Evolutionary conservation across 2,888 invertebrate species (phyloP), one percentile per base, ranked within the genome.

Genomic region (Himalopsyche japonica): DNA sequence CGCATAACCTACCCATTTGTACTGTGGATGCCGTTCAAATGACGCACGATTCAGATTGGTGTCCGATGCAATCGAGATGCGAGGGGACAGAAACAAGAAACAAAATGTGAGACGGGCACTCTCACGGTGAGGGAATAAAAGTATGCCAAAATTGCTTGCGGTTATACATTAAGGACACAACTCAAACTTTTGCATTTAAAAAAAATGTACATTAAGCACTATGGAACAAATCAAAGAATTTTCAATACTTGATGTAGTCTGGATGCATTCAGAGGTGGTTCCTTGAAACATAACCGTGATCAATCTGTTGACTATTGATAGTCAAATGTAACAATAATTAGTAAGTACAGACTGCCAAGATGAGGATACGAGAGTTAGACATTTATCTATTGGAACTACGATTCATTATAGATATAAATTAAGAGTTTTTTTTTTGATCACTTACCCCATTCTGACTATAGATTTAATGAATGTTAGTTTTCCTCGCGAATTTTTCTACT

Each of bases 1-100:
- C 64, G 20, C 27, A 47, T 30, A 79, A 86, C 86, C 79, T 86
- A 86, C 86, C 86, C 86, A 86, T 86, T 84, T 86, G 86, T 57
- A 84, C 86, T 86, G 84, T 82, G 83, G 79, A 34, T 37, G 49
- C 77, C 47, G 80, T 80, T 83, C 47, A 70, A 70, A 70, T 43
- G 70, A 70, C 70, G 70, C 70, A 70, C 70, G 70, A 27, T 70
- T 70, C 70, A 27, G 70, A 80, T 80, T 48, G 81, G 20, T 34
- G 20, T 34, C 47, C 27, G 27, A 70, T 70, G 30, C 82, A 81
- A 76, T 76, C 76, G 82, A 76, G 79, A 80, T 79, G 82, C 78
- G 47, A 70, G 80, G 76, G 81, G 34, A 80, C 47, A 79, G 81
- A 81, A 84, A 82, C 27, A 82, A 76, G 79, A 79, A 70, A 81